Evolutionary conservation across 2,888 invertebrate genomes (phyloP).

Genomic region (Parelbella ahira): DNA sequence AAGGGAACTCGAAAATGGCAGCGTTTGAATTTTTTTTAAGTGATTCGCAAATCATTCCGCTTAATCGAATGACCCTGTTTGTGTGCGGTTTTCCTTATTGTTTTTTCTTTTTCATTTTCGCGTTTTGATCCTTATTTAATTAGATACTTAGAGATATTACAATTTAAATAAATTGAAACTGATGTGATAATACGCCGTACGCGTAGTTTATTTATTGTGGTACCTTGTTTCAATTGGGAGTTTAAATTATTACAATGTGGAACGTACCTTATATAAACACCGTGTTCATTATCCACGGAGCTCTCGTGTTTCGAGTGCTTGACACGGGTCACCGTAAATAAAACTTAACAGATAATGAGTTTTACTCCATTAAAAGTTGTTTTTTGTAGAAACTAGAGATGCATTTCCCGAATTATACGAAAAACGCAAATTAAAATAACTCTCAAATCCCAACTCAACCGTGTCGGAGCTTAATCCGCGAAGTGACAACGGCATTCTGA

Average conservation of each 20-base stretch:
- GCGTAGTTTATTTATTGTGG: no score
- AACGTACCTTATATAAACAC: no score
- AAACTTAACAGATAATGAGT: slow-evolving; percentile 14
- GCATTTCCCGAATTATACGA: slow-evolving; percentile 54
- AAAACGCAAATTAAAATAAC: slow-evolving; percentile 79
- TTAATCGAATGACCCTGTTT: slow-evolving; percentile 74
- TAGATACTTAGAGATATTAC: no score
- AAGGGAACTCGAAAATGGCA: slow-evolving; percentile 64
- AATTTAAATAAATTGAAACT: no score
- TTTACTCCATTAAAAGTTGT: slow-evolving; percentile 23
- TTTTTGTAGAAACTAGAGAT: slow-evolving; percentile 24
- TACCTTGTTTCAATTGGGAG: not conserved
- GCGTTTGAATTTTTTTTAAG: slow-evolving; percentile 71
- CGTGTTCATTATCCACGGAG: no score
- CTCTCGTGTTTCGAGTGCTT: no score
- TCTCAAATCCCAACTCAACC: slow-evolving; percentile 78
- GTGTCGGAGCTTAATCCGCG: slow-evolving; percentile 79
- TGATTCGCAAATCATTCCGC: slow-evolving; percentile 75
- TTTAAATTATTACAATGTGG: not conserved
- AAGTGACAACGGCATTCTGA: slow-evolving; percentile 81
- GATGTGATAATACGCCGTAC: no score
- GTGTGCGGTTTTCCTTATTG: slow-evolving; percentile 48
- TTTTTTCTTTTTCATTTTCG: slow-evolving; percentile 6
- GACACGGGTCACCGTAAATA: slow-evolving; percentile 17
- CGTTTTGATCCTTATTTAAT: no score